phyloP scores from a whole-genome alignment of 2,113 vertebrate species.

The Semnornis frantzii region DNA sequence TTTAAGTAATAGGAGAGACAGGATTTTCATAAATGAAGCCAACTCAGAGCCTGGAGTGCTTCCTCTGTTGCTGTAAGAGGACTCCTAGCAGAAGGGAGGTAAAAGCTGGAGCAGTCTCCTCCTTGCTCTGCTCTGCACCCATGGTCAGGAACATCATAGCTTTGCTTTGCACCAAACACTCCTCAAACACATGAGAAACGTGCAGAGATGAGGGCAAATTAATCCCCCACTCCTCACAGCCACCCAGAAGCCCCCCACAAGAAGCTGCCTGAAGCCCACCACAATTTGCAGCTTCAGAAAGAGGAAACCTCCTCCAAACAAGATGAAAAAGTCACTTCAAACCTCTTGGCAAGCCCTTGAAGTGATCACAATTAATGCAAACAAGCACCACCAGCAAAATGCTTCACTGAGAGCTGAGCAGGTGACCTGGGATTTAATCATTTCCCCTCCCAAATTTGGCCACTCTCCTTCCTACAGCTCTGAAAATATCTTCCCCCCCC shows the following conservation, averaged over 20 bases:
- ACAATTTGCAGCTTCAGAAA: accelerated
- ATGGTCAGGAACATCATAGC: background rate
- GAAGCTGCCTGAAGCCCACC: background rate
- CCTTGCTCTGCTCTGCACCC: accelerated
- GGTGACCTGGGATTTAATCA: background rate
- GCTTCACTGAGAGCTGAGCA: background rate
- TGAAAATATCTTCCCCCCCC: background rate
- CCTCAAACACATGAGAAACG: background rate
- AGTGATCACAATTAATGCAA: accelerated
- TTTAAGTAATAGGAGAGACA: accelerated
- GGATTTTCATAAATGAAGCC: background rate
- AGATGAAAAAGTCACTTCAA: background rate
- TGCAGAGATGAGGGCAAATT: background rate
- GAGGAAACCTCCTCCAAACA: background rate
- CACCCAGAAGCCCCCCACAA: background rate
- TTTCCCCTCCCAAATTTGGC: background rate
- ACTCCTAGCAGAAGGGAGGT: background rate
- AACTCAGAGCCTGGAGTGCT: background rate
- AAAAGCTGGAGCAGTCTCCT: background rate
- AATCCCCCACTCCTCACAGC: background rate
- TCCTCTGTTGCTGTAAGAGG: background rate
- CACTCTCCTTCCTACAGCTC: background rate
- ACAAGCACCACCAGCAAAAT: background rate
- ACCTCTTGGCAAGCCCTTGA: too few relatives aligned
- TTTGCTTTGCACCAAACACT: background rate